These are phyloP conservation scores for Hetaerina americana DNA, from an alignment of 1,140 invertebrate genomes.

Conservation along the genomic window DNA sequence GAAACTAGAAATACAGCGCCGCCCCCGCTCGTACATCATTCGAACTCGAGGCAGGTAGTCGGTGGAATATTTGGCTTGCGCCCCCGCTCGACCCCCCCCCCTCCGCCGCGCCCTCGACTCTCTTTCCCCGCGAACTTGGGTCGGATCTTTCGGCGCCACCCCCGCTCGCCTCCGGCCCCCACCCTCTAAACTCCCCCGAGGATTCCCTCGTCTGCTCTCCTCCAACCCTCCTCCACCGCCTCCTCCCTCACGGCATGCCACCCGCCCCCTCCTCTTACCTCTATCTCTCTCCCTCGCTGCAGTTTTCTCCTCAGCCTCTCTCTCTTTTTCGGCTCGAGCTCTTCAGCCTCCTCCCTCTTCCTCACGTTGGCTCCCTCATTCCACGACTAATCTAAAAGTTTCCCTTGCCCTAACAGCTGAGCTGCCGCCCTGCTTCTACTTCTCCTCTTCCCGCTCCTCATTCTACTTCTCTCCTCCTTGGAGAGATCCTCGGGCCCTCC, in stretches of 20 bases:
- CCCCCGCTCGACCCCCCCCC: background rate
- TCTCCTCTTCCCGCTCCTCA: background rate
- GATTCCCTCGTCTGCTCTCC: too few relatives aligned
- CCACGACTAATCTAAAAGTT: background rate
- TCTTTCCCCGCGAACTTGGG: too few relatives aligned
- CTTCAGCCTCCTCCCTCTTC: background rate
- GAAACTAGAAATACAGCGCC: background rate
- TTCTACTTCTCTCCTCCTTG: background rate
- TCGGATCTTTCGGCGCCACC: too few relatives aligned
- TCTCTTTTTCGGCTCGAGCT: background rate
- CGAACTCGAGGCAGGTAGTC: background rate
- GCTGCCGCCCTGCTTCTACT: background rate
- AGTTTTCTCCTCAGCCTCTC: background rate
- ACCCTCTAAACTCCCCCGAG: too few relatives aligned
- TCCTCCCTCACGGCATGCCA: too few relatives aligned
- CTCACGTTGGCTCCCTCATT: background rate
- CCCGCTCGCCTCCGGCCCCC: too few relatives aligned
- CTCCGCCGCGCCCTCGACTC: background rate
- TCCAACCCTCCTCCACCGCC: too few relatives aligned
- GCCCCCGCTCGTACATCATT: background rate
- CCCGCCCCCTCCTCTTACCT: too few relatives aligned
- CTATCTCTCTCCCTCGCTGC: too few relatives aligned
- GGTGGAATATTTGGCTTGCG: background rate
- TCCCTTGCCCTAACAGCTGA: background rate
- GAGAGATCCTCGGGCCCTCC: background rate